Evolutionary conservation across 2,888 invertebrate species (phyloP).

Genomic region (Oconnorella tubifera): DNA sequence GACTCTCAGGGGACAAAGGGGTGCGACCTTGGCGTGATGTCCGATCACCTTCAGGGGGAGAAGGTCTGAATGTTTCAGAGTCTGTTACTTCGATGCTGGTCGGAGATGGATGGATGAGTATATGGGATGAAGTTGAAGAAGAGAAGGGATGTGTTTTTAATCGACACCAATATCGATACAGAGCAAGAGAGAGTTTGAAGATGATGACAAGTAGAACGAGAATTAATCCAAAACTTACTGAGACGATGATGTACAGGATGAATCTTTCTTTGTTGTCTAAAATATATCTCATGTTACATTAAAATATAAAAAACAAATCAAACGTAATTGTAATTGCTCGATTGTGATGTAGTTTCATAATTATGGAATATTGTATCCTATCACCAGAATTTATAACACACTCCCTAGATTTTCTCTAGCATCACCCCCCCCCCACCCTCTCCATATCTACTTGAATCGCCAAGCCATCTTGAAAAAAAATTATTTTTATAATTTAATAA

Average conservation of each 20-base stretch:
- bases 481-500: too few species aligned
- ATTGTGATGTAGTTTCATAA: too few species aligned
- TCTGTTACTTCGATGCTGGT: background rate
- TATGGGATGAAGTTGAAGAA: background rate
- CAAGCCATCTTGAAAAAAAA: too few species aligned
- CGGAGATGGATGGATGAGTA: background rate
- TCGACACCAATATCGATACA: conserved; percentile 8
- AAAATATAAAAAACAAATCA: too few species aligned
- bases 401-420: too few species aligned
- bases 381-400: too few species aligned
- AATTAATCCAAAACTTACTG: conserved; percentile 21
- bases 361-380: too few species aligned
- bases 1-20: conserved; percentile 6
- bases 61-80: background rate
- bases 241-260: conserved; percentile 25
- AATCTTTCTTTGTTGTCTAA: conserved; percentile 27
- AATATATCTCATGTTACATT: too few species aligned
- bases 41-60: background rate
- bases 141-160: background rate
- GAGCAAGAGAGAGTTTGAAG: conserved; percentile 8
- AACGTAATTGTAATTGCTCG: too few species aligned
- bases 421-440: too few species aligned
- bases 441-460: too few species aligned
- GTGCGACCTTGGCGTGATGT: conserved; percentile 1
- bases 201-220: conserved; percentile 25